Percentiles rank a stretch among this genome's conserved stretches.
phyloP scores from a whole-genome alignment of 2,113 vertebrate species.

The Halcyon senegalensis region DNA sequence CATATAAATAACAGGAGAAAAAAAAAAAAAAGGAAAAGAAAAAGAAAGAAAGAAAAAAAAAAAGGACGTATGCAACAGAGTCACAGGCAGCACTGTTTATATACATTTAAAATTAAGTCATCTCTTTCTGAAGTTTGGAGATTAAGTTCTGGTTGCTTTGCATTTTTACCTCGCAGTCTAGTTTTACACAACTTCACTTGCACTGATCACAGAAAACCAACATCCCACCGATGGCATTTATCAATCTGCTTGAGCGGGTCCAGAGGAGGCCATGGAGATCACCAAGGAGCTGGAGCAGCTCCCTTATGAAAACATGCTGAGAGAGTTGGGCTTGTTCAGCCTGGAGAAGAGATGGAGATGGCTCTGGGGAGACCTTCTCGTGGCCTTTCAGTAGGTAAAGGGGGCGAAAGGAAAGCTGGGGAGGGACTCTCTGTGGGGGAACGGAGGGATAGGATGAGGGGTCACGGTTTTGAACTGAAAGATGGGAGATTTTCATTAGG shows the following conservation, averaged over 20 bases:
- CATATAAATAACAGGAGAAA: too few species aligned
- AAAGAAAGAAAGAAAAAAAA: too few species aligned
- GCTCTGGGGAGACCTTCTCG: not conserved
- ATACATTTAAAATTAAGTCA: not conserved
- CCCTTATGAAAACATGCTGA: not conserved
- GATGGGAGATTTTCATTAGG: not conserved
- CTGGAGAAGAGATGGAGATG: not conserved
- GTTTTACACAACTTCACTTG: not conserved
- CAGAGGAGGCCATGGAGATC: not conserved
- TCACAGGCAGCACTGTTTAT: not conserved
- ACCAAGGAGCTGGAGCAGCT: not conserved
- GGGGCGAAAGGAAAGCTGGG: not conserved
- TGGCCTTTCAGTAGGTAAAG: not conserved
- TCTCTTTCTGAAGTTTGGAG: not conserved
- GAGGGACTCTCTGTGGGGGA: not conserved
- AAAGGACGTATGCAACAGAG: not conserved
- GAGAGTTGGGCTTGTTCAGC: not conserved
- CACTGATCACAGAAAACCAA: not conserved
- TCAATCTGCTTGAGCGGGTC: not conserved
- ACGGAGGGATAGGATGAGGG: not conserved
- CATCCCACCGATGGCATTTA: not conserved
- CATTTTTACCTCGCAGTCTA: not conserved
- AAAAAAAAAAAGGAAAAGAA: not conserved
- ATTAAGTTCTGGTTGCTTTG: not conserved
- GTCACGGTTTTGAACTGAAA: not conserved